Percentiles rank a stretch among this genome's conserved stretches.
phyloP scores from a whole-genome alignment of 2,797 vertebrate species.

The Columba guinea region DNA sequence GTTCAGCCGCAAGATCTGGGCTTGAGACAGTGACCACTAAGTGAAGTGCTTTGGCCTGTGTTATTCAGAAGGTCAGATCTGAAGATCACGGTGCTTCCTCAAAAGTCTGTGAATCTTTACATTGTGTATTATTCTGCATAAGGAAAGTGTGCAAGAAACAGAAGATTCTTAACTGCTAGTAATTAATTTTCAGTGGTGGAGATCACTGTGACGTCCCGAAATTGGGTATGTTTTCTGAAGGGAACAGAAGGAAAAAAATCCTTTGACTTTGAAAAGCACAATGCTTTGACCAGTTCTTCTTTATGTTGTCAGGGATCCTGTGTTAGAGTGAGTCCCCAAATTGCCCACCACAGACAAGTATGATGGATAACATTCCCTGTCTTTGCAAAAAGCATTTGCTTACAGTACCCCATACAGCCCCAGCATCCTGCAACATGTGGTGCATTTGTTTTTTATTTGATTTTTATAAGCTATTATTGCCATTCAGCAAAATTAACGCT shows the following conservation, averaged over 20 bases:
- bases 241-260: background rate
- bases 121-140: background rate
- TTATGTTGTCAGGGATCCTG: background rate
- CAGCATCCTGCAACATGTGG: background rate
- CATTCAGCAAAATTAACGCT: conserved; percentile 1
- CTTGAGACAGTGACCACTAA: background rate
- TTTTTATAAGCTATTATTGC: background rate
- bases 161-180: background rate
- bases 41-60: background rate
- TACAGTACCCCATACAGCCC: background rate
- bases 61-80: conserved; percentile 17
- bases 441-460: background rate
- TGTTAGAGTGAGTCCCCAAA: background rate
- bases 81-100: conserved; percentile 4
- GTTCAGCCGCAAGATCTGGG: background rate
- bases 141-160: background rate
- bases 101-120: background rate
- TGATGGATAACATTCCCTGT: background rate
- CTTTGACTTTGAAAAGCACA: background rate
- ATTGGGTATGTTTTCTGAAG: background rate
- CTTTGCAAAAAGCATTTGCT: background rate
- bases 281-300: background rate
- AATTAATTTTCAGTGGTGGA: background rate
- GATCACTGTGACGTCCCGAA: background rate
- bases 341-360: background rate